Evolutionary conservation across 2,888 invertebrate species (phyloP).

Genomic region (Urechis unicinctus): DNA sequence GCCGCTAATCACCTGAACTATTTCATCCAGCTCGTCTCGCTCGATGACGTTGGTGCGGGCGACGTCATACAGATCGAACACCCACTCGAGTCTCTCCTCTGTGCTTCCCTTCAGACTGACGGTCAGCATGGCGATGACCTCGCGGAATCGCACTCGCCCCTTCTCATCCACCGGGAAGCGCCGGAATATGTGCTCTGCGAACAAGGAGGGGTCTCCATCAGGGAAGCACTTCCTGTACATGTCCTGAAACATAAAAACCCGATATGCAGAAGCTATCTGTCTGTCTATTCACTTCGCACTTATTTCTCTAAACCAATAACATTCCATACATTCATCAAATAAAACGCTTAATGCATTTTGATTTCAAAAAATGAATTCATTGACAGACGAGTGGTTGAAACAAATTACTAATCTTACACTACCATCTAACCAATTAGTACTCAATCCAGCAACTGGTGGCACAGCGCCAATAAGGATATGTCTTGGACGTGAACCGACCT

Average conservation of each 20-base stretch:
- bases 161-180: neutral
- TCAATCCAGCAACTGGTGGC: no score
- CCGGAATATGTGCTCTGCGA: constrained; percentile 13
- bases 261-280: no score
- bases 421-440: no score
- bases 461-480: no score
- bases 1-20: constrained; percentile 5
- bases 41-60: constrained; percentile 2
- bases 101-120: constrained; percentile 1
- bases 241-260: constrained; percentile 8
- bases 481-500: neutral
- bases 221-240: constrained; percentile 14
- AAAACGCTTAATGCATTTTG: no score
- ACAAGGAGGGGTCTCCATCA: constrained; percentile 8
- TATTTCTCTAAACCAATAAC: no score
- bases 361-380: no score
- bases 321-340: no score
- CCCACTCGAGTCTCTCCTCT: constrained; percentile 5
- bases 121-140: constrained; percentile 1
- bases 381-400: no score
- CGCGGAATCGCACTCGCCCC: neutral
- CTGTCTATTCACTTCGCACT: no score
- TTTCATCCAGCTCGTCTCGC: neutral
- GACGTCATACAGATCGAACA: constrained; percentile 5
- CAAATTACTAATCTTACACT: no score